Evolutionary conservation across 1,140 invertebrate genomes (phyloP).

Genomic region (Colletes latitarsis): DNA sequence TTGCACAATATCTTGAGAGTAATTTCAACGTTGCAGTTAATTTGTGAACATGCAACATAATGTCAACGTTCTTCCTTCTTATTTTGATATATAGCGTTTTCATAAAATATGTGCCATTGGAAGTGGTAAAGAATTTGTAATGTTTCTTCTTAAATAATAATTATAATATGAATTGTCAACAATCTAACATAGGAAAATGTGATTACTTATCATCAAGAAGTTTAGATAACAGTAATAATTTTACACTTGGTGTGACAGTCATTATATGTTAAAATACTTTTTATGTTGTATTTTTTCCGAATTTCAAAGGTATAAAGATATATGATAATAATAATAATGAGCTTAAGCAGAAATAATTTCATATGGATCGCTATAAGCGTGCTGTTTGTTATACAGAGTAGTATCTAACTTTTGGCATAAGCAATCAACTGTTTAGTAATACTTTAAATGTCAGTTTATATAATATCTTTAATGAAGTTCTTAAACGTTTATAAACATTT

Average conservation of each 20-base stretch:
- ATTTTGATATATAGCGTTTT: constrained; percentile 27
- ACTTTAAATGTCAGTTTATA: constrained; percentile 8
- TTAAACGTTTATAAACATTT: background rate
- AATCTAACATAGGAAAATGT: constrained; percentile 1
- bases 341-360: constrained; percentile 16
- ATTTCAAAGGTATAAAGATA: background rate
- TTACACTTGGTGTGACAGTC: constrained; percentile 5
- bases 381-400: constrained; percentile 37
- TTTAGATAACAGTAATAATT: background rate
- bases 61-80: constrained; percentile 54
- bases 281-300: background rate
- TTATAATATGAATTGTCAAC: background rate
- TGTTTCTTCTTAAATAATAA: constrained; percentile 2
- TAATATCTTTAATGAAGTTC: constrained; percentile 14
- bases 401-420: constrained; percentile 5
- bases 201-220: constrained; percentile 21
- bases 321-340: constrained; percentile 11
- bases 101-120: constrained; percentile 22
- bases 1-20: constrained; percentile 80
- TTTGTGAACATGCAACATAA: constrained; percentile 36
- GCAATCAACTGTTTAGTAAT: constrained; percentile 10
- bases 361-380: constrained; percentile 21
- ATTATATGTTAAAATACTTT: background rate
- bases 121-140: constrained; percentile 20
- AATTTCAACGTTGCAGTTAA: constrained; percentile 32